phyloP scores from a whole-genome alignment of 2,113 vertebrate genomes.

The Catharus minimus region DNA sequence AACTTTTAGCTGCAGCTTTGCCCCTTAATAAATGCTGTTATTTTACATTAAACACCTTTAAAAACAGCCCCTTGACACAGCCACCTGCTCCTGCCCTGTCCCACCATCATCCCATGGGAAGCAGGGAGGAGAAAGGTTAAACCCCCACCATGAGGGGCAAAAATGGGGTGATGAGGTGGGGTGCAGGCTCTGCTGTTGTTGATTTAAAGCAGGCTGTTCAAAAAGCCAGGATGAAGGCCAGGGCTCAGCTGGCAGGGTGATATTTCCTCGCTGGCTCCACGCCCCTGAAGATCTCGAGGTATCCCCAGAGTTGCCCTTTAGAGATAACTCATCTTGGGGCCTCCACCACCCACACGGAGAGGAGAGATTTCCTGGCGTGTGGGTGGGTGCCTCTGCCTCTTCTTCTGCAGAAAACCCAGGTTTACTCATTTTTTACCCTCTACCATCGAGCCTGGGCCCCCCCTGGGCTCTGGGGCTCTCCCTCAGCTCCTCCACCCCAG shows the following conservation, averaged over 20 bases:
- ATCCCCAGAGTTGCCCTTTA: constrained; percentile 80
- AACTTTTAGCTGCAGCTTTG: not conserved
- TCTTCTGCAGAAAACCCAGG: constrained; percentile 61
- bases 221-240: not conserved
- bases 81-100: not conserved
- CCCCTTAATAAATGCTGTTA: not conserved
- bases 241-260: not conserved
- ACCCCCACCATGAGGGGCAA: not conserved
- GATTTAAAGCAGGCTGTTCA: not conserved
- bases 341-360: constrained; percentile 73
- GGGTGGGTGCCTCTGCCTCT: constrained; percentile 73
- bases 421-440: constrained; percentile 5
- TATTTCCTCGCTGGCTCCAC: constrained; percentile 57
- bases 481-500: not conserved
- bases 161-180: not conserved
- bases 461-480: not conserved
- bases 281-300: constrained; percentile 65
- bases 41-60: not conserved
- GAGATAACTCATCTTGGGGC: constrained; percentile 75
- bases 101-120: rapidly evolving
- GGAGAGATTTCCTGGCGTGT: constrained; percentile 78
- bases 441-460: not conserved
- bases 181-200: not conserved
- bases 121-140: not conserved
- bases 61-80: rapidly evolving